These are phyloP conservation scores for Drosophila sturtevanti DNA, from an alignment of 1,140 invertebrate genomes.

Conservation along the genomic window DNA sequence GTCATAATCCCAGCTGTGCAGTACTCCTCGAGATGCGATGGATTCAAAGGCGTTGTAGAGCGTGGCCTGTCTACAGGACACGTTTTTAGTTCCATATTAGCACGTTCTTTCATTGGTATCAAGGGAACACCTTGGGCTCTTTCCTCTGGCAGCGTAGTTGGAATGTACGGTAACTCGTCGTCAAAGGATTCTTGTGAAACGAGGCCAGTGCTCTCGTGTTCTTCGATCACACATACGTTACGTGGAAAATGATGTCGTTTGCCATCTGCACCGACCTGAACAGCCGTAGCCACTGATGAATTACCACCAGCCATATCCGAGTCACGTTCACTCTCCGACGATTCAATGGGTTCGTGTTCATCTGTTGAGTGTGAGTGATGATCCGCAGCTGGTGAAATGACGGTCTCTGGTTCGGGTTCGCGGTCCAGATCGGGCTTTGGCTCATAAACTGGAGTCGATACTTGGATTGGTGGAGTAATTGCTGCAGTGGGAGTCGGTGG, in stretches of 20 bases:
- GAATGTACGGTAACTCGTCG: slow-evolving; percentile 93
- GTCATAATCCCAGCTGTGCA: slow-evolving; percentile 83
- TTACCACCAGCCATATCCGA: slow-evolving; percentile 84
- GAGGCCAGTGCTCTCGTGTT: slow-evolving; percentile 89
- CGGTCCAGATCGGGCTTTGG: not conserved
- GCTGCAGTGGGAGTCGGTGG: slow-evolving; percentile 11
- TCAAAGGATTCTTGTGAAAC: slow-evolving; percentile 93
- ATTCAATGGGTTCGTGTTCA: slow-evolving; percentile 86
- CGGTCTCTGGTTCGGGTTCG: not conserved
- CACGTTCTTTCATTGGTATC: slow-evolving; percentile 90
- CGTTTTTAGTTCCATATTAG: slow-evolving; percentile 88
- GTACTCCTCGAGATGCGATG: slow-evolving; percentile 90
- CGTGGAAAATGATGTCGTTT: slow-evolving; percentile 70
- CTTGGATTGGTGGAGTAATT: not conserved
- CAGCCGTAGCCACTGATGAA: slow-evolving; percentile 62
- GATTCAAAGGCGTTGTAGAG: slow-evolving; percentile 92
- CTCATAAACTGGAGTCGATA: not conserved
- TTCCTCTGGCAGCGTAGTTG: slow-evolving; percentile 92
- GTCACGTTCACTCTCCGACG: slow-evolving; percentile 91
- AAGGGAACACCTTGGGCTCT: slow-evolving; percentile 91
- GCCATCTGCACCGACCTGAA: slow-evolving; percentile 68
- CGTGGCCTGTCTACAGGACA: slow-evolving; percentile 93
- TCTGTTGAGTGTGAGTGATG: slow-evolving; percentile 74
- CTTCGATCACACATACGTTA: slow-evolving; percentile 83
- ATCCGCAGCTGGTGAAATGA: slow-evolving; percentile 33